Evolutionary conservation across 1,140 invertebrate genomes (phyloP), one percentile per base, ranked within the genome.

Genomic region (Homarus americanus): DNA sequence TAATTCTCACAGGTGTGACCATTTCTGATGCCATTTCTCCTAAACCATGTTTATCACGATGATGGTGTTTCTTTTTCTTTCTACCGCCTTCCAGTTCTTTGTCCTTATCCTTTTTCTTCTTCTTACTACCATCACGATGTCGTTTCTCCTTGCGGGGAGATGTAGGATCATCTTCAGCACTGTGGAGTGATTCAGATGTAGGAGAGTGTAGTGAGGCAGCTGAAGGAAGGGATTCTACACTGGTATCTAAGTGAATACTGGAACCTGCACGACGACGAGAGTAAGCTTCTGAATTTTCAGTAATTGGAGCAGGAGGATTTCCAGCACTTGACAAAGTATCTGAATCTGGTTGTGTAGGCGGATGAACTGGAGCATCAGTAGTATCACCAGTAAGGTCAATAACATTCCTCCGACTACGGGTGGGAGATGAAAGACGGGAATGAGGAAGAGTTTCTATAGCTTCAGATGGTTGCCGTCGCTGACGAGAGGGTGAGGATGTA

Each of bases 81-180:
- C 82, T 90, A 12, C 85, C 92, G 32, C 89, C 89, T 53, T 90
- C 72, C 53, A 87, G 73, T 28, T 91, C 82, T 73, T 84, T 87
- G 15, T 91, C 90, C 40, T 91, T 91, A 44, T 92, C 92, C 40
- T 91, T 87, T 41, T 93, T 93, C 69, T 93, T 93, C 76, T 93
- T 93, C 78, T 93, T 93, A n/a, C 90, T 89, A 7, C 92, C 92
- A 88, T 93, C 92, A 63, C 92, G 75, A 58, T 93, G 92, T 75
- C 83, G 86, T 63, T 90, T 93, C 40, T 93, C 92, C 53, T 91
- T 93, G n/a, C 91, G 49, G 10, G 91, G 88, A n/a, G 86, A 92
- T 10, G 80, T 80, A 1, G 87, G 84, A 49, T 93, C 92, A 69
- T 93, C 92, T 63, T 93, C 92, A 32, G 91, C 86, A 63, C 88